phyloP scores from a whole-genome alignment of 2,888 invertebrate species.

The Ophion ellenae region DNA sequence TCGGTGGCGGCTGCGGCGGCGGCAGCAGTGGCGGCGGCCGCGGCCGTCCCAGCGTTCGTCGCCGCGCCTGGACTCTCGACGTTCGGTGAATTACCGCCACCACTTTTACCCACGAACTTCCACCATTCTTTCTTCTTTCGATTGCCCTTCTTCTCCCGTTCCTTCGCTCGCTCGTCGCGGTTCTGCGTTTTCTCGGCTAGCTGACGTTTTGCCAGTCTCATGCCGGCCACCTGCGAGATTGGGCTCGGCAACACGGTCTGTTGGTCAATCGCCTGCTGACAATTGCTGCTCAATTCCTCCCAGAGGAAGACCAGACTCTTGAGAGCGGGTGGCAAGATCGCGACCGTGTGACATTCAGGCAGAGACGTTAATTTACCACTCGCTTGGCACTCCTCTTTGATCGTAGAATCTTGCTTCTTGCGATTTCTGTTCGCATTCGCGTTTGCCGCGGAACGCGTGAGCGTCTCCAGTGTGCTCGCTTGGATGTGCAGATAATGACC shows the following conservation, averaged over 20 bases:
- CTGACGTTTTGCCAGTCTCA: constrained; percentile 72
- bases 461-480: constrained; percentile 90
- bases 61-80: constrained; percentile 52
- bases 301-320: constrained; percentile 95
- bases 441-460: constrained; percentile 91
- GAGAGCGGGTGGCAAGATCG: constrained; percentile 93
- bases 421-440: constrained; percentile 90
- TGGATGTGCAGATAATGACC: constrained; percentile 91
- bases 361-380: constrained; percentile 80
- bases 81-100: constrained; percentile 54
- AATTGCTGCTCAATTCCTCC: constrained; percentile 92
- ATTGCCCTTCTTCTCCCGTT: constrained; percentile 84
- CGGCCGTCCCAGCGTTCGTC: constrained; percentile 1
- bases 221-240: constrained; percentile 75
- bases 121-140: constrained; percentile 86
- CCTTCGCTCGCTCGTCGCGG: constrained; percentile 81
- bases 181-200: constrained; percentile 70
- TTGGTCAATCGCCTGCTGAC: constrained; percentile 88
- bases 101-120: constrained; percentile 78
- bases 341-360: constrained; percentile 86
- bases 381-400: constrained; percentile 85
- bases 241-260: constrained; percentile 87
- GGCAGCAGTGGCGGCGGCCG: constrained; percentile 68
- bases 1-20: constrained; percentile 71
- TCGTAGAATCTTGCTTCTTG: constrained; percentile 84